Evolutionary conservation across 1,140 invertebrate species (phyloP).

Genomic region (Cydia pomonella): DNA sequence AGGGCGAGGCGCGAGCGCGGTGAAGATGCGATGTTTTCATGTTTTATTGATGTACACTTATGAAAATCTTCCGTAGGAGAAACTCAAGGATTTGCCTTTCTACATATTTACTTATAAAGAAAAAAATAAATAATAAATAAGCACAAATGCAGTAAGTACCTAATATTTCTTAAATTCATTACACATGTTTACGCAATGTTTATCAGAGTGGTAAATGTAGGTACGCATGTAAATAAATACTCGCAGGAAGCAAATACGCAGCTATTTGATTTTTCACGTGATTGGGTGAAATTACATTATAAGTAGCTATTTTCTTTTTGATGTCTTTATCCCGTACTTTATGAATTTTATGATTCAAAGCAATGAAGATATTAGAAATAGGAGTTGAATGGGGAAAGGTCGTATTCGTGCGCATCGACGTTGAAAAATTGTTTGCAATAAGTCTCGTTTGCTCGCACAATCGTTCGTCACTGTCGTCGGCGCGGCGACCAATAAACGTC

Average conservation of each 20-base stretch:
- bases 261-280: slow-evolving; percentile 16
- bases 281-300: not conserved
- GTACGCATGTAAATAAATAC: not conserved
- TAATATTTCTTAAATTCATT: not conserved
- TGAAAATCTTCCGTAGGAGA: not conserved
- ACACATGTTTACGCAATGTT: not conserved
- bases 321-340: slow-evolving; percentile 15
- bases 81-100: too few species aligned
- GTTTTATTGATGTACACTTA: not conserved
- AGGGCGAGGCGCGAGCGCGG: slow-evolving; percentile 15
- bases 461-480: slow-evolving; percentile 63
- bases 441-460: slow-evolving; percentile 60
- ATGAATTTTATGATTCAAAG: not conserved
- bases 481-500: slow-evolving; percentile 51
- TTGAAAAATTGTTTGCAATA: slow-evolving; percentile 70
- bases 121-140: not conserved
- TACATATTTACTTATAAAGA: too few species aligned
- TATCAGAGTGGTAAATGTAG: slow-evolving; percentile 19
- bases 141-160: not conserved
- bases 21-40: not conserved
- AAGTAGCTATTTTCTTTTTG: slow-evolving; percentile 6
- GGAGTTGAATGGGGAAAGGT: slow-evolving; percentile 50
- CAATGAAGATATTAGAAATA: slow-evolving; percentile 38
- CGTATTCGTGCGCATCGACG: slow-evolving; percentile 52
- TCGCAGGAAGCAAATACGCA: slow-evolving; percentile 17